phyloP scores from a whole-genome alignment of 2,797 vertebrate genomes.

The Crocidura indochinensis region DNA sequence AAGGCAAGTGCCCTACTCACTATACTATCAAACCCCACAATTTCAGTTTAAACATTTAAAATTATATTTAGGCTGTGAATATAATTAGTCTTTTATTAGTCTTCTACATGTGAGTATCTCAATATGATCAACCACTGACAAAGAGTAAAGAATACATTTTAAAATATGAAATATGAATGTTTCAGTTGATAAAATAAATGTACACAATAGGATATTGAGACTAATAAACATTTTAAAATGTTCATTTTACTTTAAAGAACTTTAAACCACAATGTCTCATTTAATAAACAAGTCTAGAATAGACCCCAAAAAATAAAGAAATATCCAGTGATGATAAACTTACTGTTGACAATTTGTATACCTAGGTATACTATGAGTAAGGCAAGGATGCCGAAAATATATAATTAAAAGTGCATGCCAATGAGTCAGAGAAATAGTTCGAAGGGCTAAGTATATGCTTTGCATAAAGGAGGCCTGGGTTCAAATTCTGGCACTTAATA shows the following conservation, averaged over 20 bases:
- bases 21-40: no score
- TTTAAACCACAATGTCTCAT: slow-evolving; percentile 54
- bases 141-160: no score
- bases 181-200: slow-evolving; percentile 61
- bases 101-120: no score
- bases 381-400: slow-evolving; percentile 29
- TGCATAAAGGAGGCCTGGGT: no score
- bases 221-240: slow-evolving; percentile 58
- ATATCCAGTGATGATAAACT: slow-evolving; percentile 25
- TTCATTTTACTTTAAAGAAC: slow-evolving; percentile 60
- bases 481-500: no score
- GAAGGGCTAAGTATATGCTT: no score
- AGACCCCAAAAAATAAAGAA: slow-evolving; percentile 1
- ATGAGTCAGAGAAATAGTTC: no score
- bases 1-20: no score
- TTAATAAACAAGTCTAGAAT: slow-evolving; percentile 50
- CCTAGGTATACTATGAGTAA: slow-evolving; percentile 28
- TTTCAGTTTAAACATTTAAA: slow-evolving; percentile 52
- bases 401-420: not conserved
- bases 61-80: no score
- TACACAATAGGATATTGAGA: slow-evolving; percentile 5
- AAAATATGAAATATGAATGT: not conserved
- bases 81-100: no score
- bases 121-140: no score
- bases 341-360: slow-evolving; percentile 43